Percentiles rank a stretch among this genome's conserved stretches.
phyloP scores from a whole-genome alignment of 2,888 invertebrate species.

The Heliconius charithonia region DNA sequence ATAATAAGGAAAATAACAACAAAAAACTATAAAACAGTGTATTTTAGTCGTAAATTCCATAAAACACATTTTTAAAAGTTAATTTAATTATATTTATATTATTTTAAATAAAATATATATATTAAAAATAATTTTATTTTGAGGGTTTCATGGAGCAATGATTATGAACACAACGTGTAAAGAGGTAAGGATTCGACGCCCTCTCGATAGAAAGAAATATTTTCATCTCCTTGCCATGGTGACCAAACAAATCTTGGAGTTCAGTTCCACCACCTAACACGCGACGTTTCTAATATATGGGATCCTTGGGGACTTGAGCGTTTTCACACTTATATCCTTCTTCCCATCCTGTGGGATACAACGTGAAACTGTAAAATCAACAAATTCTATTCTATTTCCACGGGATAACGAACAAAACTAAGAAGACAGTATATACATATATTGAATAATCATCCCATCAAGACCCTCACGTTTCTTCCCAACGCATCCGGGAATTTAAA shows the following conservation, averaged over 20 bases:
- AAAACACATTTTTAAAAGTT: not conserved
- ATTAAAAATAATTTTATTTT: too few relatives aligned
- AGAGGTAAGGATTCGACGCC: not conserved
- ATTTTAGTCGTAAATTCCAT: not conserved
- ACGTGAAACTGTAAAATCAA: not conserved
- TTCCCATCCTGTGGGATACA: not conserved
- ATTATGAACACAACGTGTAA: not conserved
- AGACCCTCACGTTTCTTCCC: slow-evolving; percentile 30
- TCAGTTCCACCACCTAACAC: not conserved
- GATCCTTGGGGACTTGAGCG: not conserved
- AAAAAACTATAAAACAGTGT: not conserved
- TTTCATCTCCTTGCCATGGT: not conserved
- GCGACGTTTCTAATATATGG: too few relatives aligned
- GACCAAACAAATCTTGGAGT: not conserved
- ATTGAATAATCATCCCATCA: slow-evolving; percentile 34
- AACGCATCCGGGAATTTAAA: slow-evolving; percentile 29
- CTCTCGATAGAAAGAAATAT: not conserved
- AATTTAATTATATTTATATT: too few relatives aligned
- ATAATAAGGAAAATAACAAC: not conserved
- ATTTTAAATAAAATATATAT: too few relatives aligned
- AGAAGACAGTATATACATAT: slow-evolving; percentile 7
- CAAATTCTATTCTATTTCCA: not conserved
- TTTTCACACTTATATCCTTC: not conserved
- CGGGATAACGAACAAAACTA: not conserved
- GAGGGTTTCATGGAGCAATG: too few relatives aligned